Conservation (phyloP, 2,797 vertebrate species). For the Premnoplex brunnescens region DNA sequence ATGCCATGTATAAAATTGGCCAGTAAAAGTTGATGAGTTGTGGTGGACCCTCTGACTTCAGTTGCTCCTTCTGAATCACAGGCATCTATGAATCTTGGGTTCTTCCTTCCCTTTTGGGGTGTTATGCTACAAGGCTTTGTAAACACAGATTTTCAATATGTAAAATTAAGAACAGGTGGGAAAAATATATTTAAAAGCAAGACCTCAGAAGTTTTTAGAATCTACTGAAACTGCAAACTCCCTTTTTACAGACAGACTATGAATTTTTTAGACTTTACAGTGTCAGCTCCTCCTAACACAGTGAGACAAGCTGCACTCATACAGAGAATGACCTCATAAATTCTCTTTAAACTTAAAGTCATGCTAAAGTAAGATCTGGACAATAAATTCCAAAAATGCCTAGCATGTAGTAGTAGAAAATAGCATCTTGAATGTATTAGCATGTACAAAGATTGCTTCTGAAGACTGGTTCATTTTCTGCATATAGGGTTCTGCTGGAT, state of each 20-base stretch:
- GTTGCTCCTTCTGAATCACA: not conserved
- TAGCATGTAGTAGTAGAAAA: not conserved
- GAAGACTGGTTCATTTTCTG: not conserved
- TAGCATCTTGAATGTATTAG: not conserved
- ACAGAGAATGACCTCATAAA: slow-evolving; percentile 9
- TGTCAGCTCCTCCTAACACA: not conserved
- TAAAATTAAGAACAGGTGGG: not conserved
- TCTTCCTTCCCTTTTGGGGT: not conserved
- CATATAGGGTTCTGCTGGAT: not conserved
- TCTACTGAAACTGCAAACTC: not conserved
- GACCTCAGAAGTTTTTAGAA: not conserved
- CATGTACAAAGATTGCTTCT: not conserved
- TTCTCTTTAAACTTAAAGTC: slow-evolving; percentile 4
- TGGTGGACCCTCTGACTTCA: not conserved
- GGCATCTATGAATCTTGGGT: not conserved
- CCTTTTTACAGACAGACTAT: not conserved
- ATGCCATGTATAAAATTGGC: not conserved
- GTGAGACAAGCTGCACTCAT: not conserved
- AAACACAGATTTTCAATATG: not conserved
- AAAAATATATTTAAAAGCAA: not conserved
- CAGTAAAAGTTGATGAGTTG: not conserved
- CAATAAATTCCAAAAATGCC: not conserved
- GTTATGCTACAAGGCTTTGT: not conserved
- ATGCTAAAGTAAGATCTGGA: slow-evolving; percentile 6
- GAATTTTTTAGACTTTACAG: not conserved